phyloP scores from a whole-genome alignment of 2,797 vertebrate species.

The Amphiprion clarkii region DNA sequence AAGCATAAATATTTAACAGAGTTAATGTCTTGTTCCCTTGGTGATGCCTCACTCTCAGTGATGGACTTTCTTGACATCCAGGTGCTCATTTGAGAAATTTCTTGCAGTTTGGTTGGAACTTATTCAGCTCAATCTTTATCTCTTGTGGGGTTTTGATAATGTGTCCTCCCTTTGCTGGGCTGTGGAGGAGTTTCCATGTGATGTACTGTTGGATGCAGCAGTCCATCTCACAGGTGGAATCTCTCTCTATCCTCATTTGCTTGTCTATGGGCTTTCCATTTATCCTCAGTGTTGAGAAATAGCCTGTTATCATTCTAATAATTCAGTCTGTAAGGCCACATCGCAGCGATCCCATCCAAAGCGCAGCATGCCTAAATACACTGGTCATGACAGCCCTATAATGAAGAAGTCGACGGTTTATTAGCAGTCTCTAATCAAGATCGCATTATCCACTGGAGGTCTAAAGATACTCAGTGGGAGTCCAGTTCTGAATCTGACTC shows the following conservation, averaged over 20 bases:
- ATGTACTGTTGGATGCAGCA: neutral
- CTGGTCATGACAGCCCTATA: conserved; percentile 51
- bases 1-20: neutral
- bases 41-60: neutral
- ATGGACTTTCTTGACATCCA: neutral
- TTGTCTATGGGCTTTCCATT: neutral
- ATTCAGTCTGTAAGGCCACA: conserved; percentile 28
- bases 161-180: neutral
- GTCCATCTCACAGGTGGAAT: conserved; percentile 14
- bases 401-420: conserved; percentile 58
- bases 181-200: neutral
- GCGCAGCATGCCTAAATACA: conserved; percentile 33
- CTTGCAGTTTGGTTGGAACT: neutral
- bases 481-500: conserved; percentile 11
- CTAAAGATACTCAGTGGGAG: conserved; percentile 44
- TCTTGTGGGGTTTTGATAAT: neutral
- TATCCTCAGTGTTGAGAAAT: conserved; percentile 35
- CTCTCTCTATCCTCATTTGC: neutral
- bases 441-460: conserved; percentile 50
- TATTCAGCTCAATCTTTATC: neutral
- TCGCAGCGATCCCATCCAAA: conserved; percentile 39
- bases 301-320: conserved; percentile 46
- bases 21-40: neutral
- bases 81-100: neutral
- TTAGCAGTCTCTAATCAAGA: conserved; percentile 69